Evolutionary conservation across 2,888 invertebrate species (phyloP), one percentile per base, ranked within the genome.

Genomic region (Andrena praecox): DNA sequence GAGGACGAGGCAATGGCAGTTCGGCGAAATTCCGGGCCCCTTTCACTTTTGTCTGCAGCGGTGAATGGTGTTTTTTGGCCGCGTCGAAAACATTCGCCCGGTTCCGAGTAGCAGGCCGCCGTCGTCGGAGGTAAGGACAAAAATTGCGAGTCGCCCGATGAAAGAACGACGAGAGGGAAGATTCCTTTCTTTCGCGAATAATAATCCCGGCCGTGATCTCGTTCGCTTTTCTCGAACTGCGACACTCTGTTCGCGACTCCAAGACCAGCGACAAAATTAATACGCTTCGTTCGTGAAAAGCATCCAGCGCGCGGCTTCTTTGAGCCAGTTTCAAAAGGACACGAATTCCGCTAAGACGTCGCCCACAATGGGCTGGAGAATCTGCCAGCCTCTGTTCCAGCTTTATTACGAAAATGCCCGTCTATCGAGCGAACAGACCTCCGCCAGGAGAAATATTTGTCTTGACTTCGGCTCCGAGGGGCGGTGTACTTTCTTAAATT

Each of bases 241-340:
- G 42, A 69, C 69, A 60, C 62, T 35, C 56, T 24, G 24, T 56
- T 56, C 56, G 33, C 62, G 20, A 10, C 62, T 35, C 33, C 35
- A n/a, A 69, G 82, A 71, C 54, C 54, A 59, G 59, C 75, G 77
- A 68, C 78, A 70, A 75, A 84, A 84, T 84, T 84, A 84, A 84
- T 84, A 82, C 78, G 68, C 78, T 71, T 78, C 64, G 66, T 64
- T 72, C 68, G 75, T 69, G 74, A 66, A 74, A 62, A 66, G 64
- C 56, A 63, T 50, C 77, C 69, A 29, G 33, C 42, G 63, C 59
- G 64, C 63, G 63, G 62, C 69, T 66, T 68, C 81, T 81, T 70
- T 70, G 74, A 62, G 62, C n/a, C 33, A 54, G 20, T 56, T 67
- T 79, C 63, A 73, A 79, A 77, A 70, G 83, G 54, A 70, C 83